Conservation (phyloP, 1,140 invertebrate species). For the Telenomus remus region DNA sequence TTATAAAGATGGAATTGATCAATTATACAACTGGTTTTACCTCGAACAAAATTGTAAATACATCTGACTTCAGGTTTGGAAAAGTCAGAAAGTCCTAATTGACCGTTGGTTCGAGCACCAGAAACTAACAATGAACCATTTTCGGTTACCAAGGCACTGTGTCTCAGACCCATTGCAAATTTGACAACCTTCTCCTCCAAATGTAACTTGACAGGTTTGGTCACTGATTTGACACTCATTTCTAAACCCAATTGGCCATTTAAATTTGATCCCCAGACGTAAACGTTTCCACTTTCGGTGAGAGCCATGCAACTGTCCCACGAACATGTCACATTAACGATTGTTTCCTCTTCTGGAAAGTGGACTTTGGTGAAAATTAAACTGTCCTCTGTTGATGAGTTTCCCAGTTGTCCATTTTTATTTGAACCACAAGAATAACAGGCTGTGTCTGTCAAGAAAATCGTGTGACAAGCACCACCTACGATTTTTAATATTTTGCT, state of each 20-base stretch:
- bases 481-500: conserved; percentile 78
- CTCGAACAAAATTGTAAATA: conserved; percentile 75
- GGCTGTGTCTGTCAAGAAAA: conserved; percentile 80
- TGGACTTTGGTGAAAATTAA: conserved; percentile 47
- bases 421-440: conserved; percentile 93
- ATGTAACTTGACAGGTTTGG: conserved; percentile 34
- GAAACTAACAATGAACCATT: conserved; percentile 78
- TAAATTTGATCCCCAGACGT: conserved; percentile 85
- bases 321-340: conserved; percentile 80
- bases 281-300: conserved; percentile 79
- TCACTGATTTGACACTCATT: conserved; percentile 6
- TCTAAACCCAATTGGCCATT: conserved; percentile 81
- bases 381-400: conserved; percentile 64
- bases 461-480: conserved; percentile 85
- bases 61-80: conserved; percentile 60
- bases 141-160: conserved; percentile 81
- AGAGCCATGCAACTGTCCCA: conserved; percentile 84
- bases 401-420: conserved; percentile 85
- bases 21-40: no score
- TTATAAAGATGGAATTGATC: no score
- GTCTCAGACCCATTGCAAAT: conserved; percentile 78
- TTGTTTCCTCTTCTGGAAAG: conserved; percentile 66
- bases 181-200: conserved; percentile 37
- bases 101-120: conserved; percentile 80
- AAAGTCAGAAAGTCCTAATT: conserved; percentile 76